Evolutionary conservation across 2,888 invertebrate species (phyloP), one percentile per base, ranked within the genome.

Genomic region (Nasonovia ribisnigri): DNA sequence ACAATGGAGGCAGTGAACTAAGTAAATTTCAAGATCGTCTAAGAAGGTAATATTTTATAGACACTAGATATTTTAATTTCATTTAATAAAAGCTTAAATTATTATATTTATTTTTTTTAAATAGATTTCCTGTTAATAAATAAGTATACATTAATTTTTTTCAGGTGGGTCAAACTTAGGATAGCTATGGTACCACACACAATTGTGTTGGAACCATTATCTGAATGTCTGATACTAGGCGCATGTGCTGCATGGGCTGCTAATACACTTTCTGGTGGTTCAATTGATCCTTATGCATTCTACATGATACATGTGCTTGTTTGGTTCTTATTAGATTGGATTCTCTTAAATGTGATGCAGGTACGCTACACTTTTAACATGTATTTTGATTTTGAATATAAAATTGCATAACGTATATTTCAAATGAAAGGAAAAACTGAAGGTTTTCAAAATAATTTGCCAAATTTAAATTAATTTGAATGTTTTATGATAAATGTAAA

Each of bases 241-340:
- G 97, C 98, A n/a, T 97, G 98, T 95, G 98, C 98, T 57, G 98
- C 99, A 0, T 98, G 98, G 98, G 98, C 99, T 0, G 96, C 97
- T 91, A 95, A 94, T 93, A 96, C 96, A 95, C 96, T 99, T 67
- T 98, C 99, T 95, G 54, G 84, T 3, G 89, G 89, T 60, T 97
- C 97, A 95, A 98, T 98, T 96, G 98, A 99, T 96, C 98, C 98
- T 3, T 96, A 99, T 95, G 98, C 98, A 92, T 98, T 99, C 96
- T 98, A 98, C 96, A 96, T 99, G 95, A 97, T 99, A 95, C 99
- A 99, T 96, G 97, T 98, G 95, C 97, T 99, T 93, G 96, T 98
- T 95, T 99, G 99, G 99, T 98, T 99, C 96, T 97, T 99, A 95
- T 97, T 98, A 95, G 99, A 99, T 96, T 99, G 99, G 98, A 96